These are phyloP conservation scores for Iphiclides podalirius DNA, from an alignment of 2,888 invertebrate genomes.

Conservation along the genomic window DNA sequence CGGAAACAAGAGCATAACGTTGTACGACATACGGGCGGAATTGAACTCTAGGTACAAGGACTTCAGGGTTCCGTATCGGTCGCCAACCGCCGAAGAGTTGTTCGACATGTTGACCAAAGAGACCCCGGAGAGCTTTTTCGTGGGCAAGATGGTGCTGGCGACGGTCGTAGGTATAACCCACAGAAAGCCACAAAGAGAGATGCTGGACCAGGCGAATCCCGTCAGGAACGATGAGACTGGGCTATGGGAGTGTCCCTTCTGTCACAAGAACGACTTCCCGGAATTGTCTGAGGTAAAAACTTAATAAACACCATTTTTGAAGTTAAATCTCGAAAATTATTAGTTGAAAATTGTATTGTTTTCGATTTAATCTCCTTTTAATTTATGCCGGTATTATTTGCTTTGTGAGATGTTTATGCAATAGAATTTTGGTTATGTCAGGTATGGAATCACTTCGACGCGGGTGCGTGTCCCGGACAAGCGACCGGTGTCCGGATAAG, in stretches of 20 bases:
- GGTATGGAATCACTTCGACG: slow-evolving; percentile 99
- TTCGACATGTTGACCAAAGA: slow-evolving; percentile 98
- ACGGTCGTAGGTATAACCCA: slow-evolving; percentile 91
- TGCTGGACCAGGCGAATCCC: slow-evolving; percentile 97
- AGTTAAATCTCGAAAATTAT: too few species aligned
- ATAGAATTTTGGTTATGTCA: too few species aligned
- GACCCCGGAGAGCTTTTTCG: slow-evolving; percentile 95
- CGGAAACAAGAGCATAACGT: slow-evolving; percentile 94
- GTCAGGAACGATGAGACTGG: slow-evolving; percentile 96
- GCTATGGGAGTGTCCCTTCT: slow-evolving; percentile 98
- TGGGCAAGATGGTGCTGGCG: slow-evolving; percentile 91
- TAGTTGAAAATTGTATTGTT: too few species aligned
- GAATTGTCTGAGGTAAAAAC: slow-evolving; percentile 90
- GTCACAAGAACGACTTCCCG: slow-evolving; percentile 96
- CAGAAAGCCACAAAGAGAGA: slow-evolving; percentile 94
- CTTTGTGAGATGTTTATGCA: too few species aligned
- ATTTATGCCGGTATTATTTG: too few species aligned
- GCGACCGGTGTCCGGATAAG: slow-evolving; percentile 94
- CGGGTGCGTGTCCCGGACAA: slow-evolving; percentile 96
- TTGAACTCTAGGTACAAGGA: slow-evolving; percentile 96
- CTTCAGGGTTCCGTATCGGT: slow-evolving; percentile 86
- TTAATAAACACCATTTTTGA: too few species aligned
- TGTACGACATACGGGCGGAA: slow-evolving; percentile 98
- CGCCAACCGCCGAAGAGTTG: slow-evolving; percentile 91
- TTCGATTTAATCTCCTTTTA: too few species aligned